Percentiles rank a stretch among this genome's conserved stretches.
Conservation (phyloP, 2,797 vertebrate species). For the Myripristis jacobus region DNA sequence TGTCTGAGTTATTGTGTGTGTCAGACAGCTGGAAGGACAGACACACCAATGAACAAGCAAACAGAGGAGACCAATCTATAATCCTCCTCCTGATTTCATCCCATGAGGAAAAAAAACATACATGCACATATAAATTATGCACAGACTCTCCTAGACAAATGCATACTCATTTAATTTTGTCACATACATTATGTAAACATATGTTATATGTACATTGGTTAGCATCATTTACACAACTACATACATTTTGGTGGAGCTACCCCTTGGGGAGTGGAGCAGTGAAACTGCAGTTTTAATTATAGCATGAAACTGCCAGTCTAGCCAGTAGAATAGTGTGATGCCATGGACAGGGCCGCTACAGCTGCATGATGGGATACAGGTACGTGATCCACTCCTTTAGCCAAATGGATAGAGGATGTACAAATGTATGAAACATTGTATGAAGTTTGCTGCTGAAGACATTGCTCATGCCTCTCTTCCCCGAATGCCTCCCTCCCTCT, state of each 20-base stretch:
- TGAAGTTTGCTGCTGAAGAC: constrained; percentile 84
- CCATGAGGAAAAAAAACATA: too few species aligned
- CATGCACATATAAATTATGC: too few species aligned
- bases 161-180: too few species aligned
- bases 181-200: neutral
- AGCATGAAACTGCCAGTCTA: constrained; percentile 70
- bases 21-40: too few species aligned
- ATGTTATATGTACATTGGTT: neutral
- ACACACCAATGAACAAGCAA: too few species aligned
- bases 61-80: too few species aligned
- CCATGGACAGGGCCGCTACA: constrained; percentile 75
- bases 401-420: constrained; percentile 78
- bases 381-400: constrained; percentile 85
- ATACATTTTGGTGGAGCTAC: constrained; percentile 42
- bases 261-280: constrained; percentile 70
- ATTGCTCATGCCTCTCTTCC: constrained; percentile 80
- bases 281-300: constrained; percentile 61
- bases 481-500: constrained; percentile 75
- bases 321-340: constrained; percentile 79
- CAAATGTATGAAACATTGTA: constrained; percentile 78
- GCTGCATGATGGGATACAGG: constrained; percentile 88
- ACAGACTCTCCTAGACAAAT: too few species aligned
- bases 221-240: neutral
- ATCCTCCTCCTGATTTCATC: too few species aligned
- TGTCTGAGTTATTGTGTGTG: too few species aligned